Conservation (phyloP, 92 coral and sea anemone species). For the Palythoa grandis region DNA sequence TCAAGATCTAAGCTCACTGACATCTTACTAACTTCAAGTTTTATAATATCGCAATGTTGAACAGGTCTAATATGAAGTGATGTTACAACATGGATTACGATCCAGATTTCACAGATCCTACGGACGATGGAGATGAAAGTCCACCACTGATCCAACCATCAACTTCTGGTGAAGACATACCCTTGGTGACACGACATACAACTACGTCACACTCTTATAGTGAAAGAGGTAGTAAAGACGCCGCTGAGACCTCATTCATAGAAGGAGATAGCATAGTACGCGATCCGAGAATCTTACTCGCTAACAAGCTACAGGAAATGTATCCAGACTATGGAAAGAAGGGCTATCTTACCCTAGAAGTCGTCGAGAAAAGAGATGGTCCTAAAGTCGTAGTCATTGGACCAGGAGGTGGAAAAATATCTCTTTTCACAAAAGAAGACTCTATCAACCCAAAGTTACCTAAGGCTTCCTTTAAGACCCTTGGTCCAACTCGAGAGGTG, state of each 20-base stretch:
- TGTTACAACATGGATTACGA: background rate
- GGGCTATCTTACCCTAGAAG: background rate
- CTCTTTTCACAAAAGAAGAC: slow-evolving; percentile 1
- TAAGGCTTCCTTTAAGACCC: background rate
- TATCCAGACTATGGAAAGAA: background rate
- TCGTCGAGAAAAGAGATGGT: background rate
- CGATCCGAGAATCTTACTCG: background rate
- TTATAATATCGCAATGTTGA: background rate
- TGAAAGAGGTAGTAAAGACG: background rate
- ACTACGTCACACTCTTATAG: background rate
- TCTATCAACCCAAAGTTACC: slow-evolving; percentile 2
- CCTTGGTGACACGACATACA: background rate
- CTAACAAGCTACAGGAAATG: background rate
- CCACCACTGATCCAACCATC: background rate
- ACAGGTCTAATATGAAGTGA: background rate
- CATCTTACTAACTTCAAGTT: background rate
- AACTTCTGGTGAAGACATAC: background rate
- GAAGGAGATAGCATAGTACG: background rate
- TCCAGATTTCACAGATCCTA: too few species aligned
- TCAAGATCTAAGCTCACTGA: background rate
- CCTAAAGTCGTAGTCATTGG: background rate
- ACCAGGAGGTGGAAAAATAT: background rate
- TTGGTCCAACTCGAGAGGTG: background rate
- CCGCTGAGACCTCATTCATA: slow-evolving; percentile 6
- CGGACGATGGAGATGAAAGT: background rate